phyloP scores from a whole-genome alignment of 2,888 invertebrate genomes.

The Lasioglossum zephyrum region DNA sequence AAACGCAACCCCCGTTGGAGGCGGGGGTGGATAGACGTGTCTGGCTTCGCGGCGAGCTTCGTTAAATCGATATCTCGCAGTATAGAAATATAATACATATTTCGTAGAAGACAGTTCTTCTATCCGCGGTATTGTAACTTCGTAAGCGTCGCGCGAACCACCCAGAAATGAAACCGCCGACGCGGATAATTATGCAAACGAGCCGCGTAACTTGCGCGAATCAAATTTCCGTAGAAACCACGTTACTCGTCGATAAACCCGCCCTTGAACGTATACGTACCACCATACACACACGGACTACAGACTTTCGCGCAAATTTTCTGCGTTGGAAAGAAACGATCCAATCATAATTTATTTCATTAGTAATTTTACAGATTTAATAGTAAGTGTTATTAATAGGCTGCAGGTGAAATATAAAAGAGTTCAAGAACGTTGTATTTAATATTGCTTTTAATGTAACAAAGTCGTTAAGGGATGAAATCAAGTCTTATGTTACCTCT shows the following conservation, averaged over 20 bases:
- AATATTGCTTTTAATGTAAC: too few species aligned
- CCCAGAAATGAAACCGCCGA: constrained; percentile 26
- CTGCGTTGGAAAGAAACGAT: not conserved
- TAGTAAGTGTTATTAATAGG: too few species aligned
- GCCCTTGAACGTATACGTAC: not conserved
- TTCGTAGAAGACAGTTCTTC: constrained; percentile 4
- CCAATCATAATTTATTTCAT: too few species aligned
- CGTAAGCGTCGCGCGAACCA: not conserved
- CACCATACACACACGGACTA: not conserved
- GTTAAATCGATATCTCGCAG: constrained; percentile 60
- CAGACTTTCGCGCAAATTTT: not conserved
- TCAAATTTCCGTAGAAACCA: constrained; percentile 1
- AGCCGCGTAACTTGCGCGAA: constrained; percentile 10
- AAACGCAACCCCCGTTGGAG: constrained; percentile 29
- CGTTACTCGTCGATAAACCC: not conserved
- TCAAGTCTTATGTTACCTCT: too few species aligned
- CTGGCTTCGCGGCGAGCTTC: constrained; percentile 62
- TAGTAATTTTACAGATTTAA: too few species aligned
- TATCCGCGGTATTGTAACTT: not conserved
- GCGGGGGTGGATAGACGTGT: constrained; percentile 48
- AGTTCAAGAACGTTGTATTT: too few species aligned
- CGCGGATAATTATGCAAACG: constrained; percentile 40
- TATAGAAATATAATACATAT: constrained; percentile 3
- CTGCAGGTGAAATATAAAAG: too few species aligned
- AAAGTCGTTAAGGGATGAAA: too few species aligned